Conservation (phyloP, 2,797 vertebrate species). For the Mus caroli region DNA sequence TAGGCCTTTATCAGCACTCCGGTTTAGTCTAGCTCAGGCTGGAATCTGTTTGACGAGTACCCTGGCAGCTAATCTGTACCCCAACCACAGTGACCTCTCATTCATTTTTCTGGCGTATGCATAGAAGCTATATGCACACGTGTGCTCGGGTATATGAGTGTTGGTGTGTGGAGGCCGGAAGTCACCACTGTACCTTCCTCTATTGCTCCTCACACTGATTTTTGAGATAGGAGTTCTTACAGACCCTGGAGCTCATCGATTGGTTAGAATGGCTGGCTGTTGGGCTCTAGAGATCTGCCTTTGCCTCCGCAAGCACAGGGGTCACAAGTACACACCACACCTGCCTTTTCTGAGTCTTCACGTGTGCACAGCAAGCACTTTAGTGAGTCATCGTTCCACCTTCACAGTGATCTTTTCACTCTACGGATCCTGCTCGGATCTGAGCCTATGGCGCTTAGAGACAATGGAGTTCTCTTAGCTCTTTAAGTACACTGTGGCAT, state of each 20-base stretch:
- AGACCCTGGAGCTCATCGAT: background rate
- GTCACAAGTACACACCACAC: background rate
- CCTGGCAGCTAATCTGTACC: background rate
- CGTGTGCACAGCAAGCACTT: background rate
- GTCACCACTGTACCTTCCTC: background rate
- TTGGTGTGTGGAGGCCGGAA: background rate
- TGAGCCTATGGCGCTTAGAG: background rate
- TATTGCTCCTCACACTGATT: background rate
- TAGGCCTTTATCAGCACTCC: background rate
- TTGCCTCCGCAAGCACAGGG: background rate
- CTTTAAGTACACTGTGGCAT: background rate
- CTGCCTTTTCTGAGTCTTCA: background rate
- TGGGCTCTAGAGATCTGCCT: background rate
- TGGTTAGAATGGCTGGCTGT: no score
- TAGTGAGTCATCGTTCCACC: background rate
- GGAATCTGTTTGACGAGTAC: background rate
- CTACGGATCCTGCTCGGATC: background rate
- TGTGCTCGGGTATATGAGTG: background rate
- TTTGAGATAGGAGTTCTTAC: background rate
- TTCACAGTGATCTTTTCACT: background rate
- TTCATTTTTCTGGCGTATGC: background rate
- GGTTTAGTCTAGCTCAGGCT: background rate
- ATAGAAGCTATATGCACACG: no score
- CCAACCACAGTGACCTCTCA: background rate
- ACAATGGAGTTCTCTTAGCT: background rate